These are phyloP conservation scores for Pampusana beccarii DNA, from an alignment of 2,113 vertebrate genomes.

Conservation along the genomic window DNA sequence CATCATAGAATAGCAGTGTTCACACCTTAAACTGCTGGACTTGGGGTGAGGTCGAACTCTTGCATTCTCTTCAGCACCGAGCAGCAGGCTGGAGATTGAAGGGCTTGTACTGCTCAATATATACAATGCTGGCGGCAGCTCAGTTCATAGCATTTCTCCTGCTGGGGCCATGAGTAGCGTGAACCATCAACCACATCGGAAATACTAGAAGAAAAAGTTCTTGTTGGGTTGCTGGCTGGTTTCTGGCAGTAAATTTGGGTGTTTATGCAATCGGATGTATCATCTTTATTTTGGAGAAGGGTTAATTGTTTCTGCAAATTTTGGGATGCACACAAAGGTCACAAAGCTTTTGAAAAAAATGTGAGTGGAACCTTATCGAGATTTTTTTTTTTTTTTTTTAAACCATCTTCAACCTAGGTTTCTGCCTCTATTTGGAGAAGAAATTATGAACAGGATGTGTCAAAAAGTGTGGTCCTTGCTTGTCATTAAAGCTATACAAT, in stretches of 20 bases:
- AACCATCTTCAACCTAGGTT: background rate
- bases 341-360: background rate
- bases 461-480: background rate
- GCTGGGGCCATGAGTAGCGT: background rate
- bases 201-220: background rate
- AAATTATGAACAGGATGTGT: background rate
- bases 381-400: background rate
- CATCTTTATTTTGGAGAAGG: background rate
- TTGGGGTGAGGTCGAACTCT: background rate
- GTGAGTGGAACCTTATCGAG: background rate
- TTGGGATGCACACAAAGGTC: background rate
- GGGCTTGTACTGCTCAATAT: background rate
- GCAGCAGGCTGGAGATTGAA: background rate
- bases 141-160: background rate
- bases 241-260: background rate
- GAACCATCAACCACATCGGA: background rate
- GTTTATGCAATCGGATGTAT: background rate
- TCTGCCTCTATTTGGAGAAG: background rate
- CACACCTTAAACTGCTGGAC: background rate
- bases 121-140: background rate
- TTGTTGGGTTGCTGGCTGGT: background rate
- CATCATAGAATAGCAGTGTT: background rate
- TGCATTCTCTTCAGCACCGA: accelerated
- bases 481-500: background rate
- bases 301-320: background rate